Conservation (phyloP, 64 coral and sea anemone genomes). For the Montipora sp. region DNA sequence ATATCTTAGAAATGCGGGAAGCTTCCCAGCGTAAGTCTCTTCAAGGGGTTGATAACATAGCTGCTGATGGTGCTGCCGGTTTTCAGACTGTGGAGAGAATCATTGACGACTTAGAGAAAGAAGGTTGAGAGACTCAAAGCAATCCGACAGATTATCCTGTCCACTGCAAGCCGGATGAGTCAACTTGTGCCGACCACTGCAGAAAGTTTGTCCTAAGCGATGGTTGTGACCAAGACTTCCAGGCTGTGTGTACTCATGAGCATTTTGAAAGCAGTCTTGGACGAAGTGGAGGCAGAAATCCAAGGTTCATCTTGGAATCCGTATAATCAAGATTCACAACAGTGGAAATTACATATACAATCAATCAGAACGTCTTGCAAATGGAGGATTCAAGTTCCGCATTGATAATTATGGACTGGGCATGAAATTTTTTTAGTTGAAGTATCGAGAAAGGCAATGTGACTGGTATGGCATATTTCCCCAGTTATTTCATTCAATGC, state of each 20-base stretch:
- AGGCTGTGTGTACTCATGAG: constrained; percentile 23
- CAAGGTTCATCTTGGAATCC: neutral
- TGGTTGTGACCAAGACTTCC: neutral
- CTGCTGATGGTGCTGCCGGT: constrained; percentile 44
- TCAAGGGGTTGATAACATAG: constrained; percentile 48
- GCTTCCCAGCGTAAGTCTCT: neutral
- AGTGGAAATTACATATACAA: constrained; percentile 22
- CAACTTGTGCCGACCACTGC: constrained; percentile 43
- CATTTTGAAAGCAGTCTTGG: constrained; percentile 15
- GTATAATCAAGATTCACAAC: constrained; percentile 19
- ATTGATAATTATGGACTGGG: constrained; percentile 21
- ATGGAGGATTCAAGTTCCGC: neutral
- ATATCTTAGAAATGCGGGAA: neutral
- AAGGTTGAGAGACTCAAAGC: constrained; percentile 33
- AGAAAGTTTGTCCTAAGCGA: constrained; percentile 47
- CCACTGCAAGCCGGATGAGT: constrained; percentile 30
- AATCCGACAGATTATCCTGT: constrained; percentile 23
- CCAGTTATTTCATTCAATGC: constrained; percentile 24
- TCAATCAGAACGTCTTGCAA: neutral
- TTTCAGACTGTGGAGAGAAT: constrained; percentile 40
- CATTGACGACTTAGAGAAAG: constrained; percentile 50
- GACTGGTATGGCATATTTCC: constrained; percentile 40
- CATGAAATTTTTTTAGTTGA: constrained; percentile 19
- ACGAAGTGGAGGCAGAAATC: constrained; percentile 28
- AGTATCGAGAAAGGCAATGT: constrained; percentile 47